Conservation (phyloP, 2,797 vertebrate species). For the Lateolabrax maculatus region DNA sequence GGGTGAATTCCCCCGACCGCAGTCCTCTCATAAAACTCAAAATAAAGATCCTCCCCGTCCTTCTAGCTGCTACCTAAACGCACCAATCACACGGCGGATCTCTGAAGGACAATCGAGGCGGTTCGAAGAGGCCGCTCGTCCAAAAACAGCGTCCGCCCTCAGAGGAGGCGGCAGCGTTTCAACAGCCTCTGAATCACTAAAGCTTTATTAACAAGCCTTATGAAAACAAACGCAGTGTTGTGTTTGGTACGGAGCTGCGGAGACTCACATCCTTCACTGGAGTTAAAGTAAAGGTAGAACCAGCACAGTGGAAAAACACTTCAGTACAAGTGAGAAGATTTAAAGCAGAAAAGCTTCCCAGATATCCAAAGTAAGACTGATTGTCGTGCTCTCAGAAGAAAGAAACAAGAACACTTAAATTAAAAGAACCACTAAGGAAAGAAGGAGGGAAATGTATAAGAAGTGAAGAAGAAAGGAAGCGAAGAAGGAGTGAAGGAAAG, state of each 20-base stretch:
- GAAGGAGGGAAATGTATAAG: too few relatives aligned
- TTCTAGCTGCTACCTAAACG: constrained; percentile 13
- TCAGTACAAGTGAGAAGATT: neutral
- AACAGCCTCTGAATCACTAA: constrained; percentile 13
- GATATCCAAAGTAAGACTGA: neutral
- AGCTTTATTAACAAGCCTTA: constrained; percentile 39
- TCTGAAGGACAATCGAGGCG: constrained; percentile 20
- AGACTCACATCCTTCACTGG: neutral
- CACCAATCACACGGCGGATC: neutral
- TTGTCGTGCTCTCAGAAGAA: too few relatives aligned
- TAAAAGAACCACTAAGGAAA: neutral
- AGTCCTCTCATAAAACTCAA: constrained; percentile 11
- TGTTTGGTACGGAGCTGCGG: constrained; percentile 11
- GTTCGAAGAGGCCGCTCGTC: too few relatives aligned
- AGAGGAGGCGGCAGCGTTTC: neutral
- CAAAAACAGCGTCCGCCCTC: neutral
- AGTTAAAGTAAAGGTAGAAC: neutral
- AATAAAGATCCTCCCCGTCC: constrained; percentile 18
- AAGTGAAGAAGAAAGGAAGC: too few relatives aligned
- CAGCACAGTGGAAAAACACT: neutral
- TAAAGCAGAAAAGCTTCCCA: neutral
- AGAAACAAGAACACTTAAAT: neutral
- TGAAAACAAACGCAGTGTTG: constrained; percentile 36
- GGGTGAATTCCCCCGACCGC: constrained; percentile 53
- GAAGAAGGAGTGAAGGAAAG: too few relatives aligned